Evolutionary conservation across 2,888 invertebrate species (phyloP), one percentile per base, ranked within the genome.

Genomic region (Eurytoma adleriae): DNA sequence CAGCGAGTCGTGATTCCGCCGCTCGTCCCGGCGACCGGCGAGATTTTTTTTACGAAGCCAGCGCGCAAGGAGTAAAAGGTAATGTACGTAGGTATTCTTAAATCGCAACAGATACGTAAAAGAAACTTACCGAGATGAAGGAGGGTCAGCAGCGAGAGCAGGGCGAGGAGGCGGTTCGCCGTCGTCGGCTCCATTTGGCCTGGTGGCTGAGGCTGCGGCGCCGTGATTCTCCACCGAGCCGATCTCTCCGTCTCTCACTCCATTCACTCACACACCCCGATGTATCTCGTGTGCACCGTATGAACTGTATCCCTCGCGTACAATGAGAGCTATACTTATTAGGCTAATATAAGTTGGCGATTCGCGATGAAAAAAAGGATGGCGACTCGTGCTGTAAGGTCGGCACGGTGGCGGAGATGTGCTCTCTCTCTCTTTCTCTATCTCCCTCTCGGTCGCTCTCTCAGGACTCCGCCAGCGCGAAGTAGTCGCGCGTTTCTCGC

Each of bases 401-500:
- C 52, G 24, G 40, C 40, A 40, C 20, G 54, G 52, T 68, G 20
- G 12, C 16, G 24, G 70, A 70, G 24, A 57, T 3, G 59, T 62
- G 2, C 52, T 27, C 68, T 68, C 68, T 68, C 18, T 68, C 54
- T 68, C 18, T 66, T 30, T 30, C n/a, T 59, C 40, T 59, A 20
- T 13, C 52, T 66, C 40, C 67, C 57, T 4, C 57, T 50, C 18
- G 20, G 48, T 24, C 18, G 27, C 14, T 56, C 57, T 52, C 78
- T 79, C 79, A 79, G 73, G 73, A 79, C 62, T 73, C 72, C 30
- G 62, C 66, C 50, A 48, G 56, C 16, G 57, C 52, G 27, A 27
- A 54, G 73, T 10, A 16, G 68, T 66, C 52, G 62, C 70, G 77
- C 70, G 64, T 77, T 40, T 40, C 40, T 40, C 40, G 40, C 40